Evolutionary conservation across 2,113 vertebrate genomes (phyloP).

Genomic region (Oncorhynchus masou): DNA sequence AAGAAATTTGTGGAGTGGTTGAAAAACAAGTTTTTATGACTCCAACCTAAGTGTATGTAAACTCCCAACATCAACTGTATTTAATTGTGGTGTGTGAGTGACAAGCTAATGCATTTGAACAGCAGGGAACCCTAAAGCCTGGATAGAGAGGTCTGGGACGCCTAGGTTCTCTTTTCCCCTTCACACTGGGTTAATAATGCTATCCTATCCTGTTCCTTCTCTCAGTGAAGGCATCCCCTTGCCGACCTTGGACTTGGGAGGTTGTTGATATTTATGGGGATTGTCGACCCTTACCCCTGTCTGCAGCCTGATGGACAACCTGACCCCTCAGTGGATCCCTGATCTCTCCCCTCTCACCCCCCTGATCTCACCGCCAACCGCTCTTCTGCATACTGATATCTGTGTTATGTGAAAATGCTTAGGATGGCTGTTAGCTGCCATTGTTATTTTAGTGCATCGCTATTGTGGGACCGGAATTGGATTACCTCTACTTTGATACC

Average conservation of each 20-base stretch:
- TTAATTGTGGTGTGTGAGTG: not conserved
- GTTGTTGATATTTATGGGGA: slow-evolving; percentile 34
- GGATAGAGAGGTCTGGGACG: not conserved
- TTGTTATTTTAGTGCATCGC: not conserved
- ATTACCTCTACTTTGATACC: too few relatives aligned
- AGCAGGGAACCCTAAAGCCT: not conserved
- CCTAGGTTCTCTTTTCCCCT: not conserved
- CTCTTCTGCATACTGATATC: slow-evolving; percentile 45
- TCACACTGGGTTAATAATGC: slow-evolving; percentile 1
- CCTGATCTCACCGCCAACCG: slow-evolving; percentile 22
- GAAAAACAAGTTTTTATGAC: too few relatives aligned
- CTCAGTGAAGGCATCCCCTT: not conserved
- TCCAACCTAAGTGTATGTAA: too few relatives aligned
- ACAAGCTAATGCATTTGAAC: not conserved
- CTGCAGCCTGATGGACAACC: slow-evolving; percentile 17
- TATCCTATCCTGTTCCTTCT: not conserved
- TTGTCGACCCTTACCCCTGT: slow-evolving; percentile 27
- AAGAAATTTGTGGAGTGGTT: too few relatives aligned
- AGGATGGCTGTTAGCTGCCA: slow-evolving; percentile 16
- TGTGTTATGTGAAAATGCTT: slow-evolving; percentile 37
- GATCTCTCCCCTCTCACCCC: too few relatives aligned
- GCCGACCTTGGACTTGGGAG: slow-evolving; percentile 14
- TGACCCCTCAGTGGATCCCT: not conserved
- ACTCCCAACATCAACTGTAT: not conserved
- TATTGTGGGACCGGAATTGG: too few relatives aligned